Evolutionary conservation across 2,113 vertebrate genomes (phyloP).

Genomic region (Muntiacus reevesi): DNA sequence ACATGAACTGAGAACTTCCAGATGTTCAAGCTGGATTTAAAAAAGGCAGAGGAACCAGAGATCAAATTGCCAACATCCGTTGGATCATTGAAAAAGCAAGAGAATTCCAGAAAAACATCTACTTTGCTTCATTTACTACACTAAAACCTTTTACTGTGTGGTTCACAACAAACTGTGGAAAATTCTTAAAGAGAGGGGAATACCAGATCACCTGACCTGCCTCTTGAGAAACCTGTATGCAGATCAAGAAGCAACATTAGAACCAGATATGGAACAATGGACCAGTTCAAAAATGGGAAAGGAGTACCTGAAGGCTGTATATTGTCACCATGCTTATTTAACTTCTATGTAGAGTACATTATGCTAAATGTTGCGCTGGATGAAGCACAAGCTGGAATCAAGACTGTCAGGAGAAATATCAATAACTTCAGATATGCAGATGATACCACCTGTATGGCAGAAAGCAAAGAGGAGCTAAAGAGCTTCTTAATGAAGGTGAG

Average conservation of each 20-base stretch:
- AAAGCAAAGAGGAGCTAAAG: background rate
- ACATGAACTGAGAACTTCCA: background rate
- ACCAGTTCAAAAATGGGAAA: background rate
- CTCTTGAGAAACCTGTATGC: background rate
- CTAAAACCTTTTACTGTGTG: background rate
- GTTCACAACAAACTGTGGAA: background rate
- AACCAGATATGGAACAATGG: background rate
- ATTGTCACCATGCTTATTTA: background rate
- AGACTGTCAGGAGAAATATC: background rate
- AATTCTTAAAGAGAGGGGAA: background rate
- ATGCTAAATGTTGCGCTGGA: rapidly evolving
- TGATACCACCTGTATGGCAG: background rate
- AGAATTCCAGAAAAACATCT: background rate
- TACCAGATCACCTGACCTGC: background rate
- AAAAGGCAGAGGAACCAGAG: background rate
- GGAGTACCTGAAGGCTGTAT: background rate
- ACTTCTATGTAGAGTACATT: background rate
- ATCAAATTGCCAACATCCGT: background rate
- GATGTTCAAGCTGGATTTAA: background rate
- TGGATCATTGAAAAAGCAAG: background rate
- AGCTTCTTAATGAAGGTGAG: background rate
- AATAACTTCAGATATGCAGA: background rate
- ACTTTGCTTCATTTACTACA: background rate
- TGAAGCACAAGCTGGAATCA: background rate
- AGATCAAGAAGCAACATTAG: background rate